Percentiles rank a stretch among this genome's conserved stretches.
phyloP scores from a whole-genome alignment of 92 coral and sea anemone genomes.

The Plumapathes pennacea region DNA sequence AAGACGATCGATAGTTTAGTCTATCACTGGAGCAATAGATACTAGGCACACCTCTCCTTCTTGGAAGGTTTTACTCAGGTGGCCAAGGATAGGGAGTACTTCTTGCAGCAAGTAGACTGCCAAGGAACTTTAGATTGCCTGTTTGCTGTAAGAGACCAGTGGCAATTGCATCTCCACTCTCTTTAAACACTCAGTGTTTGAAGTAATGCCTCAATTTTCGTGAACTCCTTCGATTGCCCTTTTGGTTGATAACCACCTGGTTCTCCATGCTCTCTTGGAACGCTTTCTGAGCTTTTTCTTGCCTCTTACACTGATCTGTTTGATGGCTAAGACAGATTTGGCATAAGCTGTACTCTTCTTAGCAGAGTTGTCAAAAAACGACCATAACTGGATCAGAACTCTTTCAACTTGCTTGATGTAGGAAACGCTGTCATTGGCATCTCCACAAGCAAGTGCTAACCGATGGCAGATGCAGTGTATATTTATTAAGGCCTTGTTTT shows the following conservation, averaged over 20 bases:
- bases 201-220: conserved; percentile 37
- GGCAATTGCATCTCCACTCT: conserved; percentile 49
- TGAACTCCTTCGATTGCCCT: conserved; percentile 56
- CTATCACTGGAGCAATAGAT: conserved; percentile 37
- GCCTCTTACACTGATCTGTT: conserved; percentile 28
- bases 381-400: conserved; percentile 60
- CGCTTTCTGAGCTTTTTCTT: conserved; percentile 50
- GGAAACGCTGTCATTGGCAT: conserved; percentile 55
- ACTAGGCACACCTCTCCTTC: conserved; percentile 9
- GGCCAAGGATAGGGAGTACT: conserved; percentile 24
- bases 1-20: conserved; percentile 44
- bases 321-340: conserved; percentile 38
- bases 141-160: conserved; percentile 61
- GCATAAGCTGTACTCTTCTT: conserved; percentile 60
- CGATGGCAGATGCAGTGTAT: conserved; percentile 65
- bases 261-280: conserved; percentile 63
- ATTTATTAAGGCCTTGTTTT: conserved; percentile 35
- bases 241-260: conserved; percentile 56
- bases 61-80: conserved; percentile 32
- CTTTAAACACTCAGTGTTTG: conserved; percentile 47
- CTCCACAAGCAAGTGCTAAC: conserved; percentile 63
- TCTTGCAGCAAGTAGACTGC: conserved; percentile 60
- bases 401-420: conserved; percentile 47
- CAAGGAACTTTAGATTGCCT: conserved; percentile 51
- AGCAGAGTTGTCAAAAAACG: conserved; percentile 63